Percentiles rank a stretch among this genome's conserved stretches.
phyloP scores from a whole-genome alignment of 2,797 vertebrate species.

The Telmatherina bonti region DNA sequence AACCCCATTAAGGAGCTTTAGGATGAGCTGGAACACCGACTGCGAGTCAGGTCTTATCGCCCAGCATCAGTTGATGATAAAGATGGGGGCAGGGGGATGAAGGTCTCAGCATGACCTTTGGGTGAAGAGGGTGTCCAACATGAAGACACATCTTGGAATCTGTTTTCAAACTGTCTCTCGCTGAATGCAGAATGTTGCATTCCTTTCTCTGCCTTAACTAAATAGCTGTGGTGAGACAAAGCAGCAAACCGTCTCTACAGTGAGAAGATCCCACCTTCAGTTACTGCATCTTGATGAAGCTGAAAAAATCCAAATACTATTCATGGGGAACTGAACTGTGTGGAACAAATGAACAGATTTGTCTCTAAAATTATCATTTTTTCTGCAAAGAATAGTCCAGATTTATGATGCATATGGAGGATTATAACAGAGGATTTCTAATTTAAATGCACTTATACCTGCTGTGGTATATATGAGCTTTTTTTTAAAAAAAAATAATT shows the following conservation, averaged over 20 bases:
- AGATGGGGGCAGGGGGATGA: neutral
- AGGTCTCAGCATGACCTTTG: neutral
- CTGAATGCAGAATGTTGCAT: neutral
- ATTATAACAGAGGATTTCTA: neutral
- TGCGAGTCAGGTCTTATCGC: neutral
- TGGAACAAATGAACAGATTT: neutral
- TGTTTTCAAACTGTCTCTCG: neutral
- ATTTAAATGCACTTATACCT: neutral
- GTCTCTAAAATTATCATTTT: neutral
- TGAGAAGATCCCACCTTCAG: neutral
- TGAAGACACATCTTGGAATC: neutral
- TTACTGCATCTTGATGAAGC: neutral
- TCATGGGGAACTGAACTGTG: neutral
- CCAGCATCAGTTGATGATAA: neutral
- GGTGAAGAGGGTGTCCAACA: slow-evolving; percentile 1
- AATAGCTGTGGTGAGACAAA: neutral
- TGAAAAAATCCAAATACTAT: neutral
- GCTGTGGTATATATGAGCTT: too few species aligned
- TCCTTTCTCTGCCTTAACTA: neutral
- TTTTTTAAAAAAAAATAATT: too few species aligned
- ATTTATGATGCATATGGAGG: neutral
- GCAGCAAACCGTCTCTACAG: neutral
- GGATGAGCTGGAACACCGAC: slow-evolving; percentile 15
- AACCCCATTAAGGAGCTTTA: slow-evolving; percentile 20
- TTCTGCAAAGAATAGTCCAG: neutral